Conservation (phyloP, 2,113 vertebrate genomes). For the Eubucco bourcierii region DNA sequence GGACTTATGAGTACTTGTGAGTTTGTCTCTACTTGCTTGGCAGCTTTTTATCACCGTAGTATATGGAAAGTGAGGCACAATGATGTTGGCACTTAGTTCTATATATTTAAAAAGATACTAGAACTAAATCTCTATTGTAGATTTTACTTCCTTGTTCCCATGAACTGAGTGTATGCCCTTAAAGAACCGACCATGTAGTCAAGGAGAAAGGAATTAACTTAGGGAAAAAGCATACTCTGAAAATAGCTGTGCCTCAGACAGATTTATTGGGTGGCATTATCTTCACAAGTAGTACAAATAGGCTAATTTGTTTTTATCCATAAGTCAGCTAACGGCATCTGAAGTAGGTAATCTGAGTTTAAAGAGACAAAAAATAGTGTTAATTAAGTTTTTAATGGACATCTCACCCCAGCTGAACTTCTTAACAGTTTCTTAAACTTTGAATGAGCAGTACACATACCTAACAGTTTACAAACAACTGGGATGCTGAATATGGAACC, state of each 20-base stretch:
- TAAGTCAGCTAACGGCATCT: neutral
- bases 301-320: neutral
- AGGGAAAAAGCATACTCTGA: neutral
- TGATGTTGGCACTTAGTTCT: neutral
- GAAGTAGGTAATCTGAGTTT: constrained; percentile 5
- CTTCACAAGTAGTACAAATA: constrained; percentile 24
- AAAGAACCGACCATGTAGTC: neutral
- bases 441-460: neutral
- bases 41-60: neutral
- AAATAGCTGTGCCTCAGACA: neutral
- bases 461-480: neutral
- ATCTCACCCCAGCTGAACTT: constrained; percentile 8
- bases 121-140: neutral
- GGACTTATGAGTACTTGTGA: neutral
- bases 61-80: neutral
- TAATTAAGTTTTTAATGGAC: constrained; percentile 48
- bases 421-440: neutral
- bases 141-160: neutral
- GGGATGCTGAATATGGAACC: neutral
- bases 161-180: neutral
- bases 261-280: neutral
- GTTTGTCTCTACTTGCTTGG: neutral
- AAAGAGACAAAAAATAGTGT: neutral
- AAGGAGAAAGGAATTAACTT: neutral
- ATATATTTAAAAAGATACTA: neutral